Evolutionary conservation across 2,113 vertebrate species (phyloP), one percentile per base, ranked within the genome.

Genomic region (Agapornis roseicollis): DNA sequence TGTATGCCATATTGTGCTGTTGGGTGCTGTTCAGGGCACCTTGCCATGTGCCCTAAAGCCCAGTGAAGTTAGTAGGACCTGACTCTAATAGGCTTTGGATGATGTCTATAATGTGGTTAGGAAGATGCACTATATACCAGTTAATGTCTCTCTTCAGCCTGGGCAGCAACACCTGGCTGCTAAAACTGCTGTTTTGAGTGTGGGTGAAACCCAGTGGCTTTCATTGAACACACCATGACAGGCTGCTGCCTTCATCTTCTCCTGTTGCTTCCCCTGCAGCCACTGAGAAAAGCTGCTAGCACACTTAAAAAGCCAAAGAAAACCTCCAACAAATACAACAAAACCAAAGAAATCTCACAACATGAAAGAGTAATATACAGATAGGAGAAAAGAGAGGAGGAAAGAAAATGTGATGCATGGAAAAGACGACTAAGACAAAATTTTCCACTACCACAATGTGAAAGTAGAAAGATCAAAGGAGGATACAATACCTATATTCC

Each of bases 191-290:
- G 4, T 17, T 87, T 66, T 68, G 60, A 29, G 83, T 85, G 9
- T 42, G 42, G 28, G 25, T 44, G 39, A 61, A 71, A 20, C 2
- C 3, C 20, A 39, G 33, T 3, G 13, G 46, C 22, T 94, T 64
- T 88, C 3, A 0, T 11, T 0, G 1, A 79, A 60, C 37, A 68
- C 14, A 52, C 14, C 10, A 9, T 17, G 44, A 3, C 31, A 87
- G 66, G 41, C 73, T 95, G n/a, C 66, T 69, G 50, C 56, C 37
- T 69, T 84, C 73, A 18, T 68, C 70, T 92, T 52, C 69, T 87
- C 44, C 0, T 20, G 17, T 4, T 79, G 44, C 39, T 91, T 82
- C 44, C 66, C 64, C 16, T 46, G 35, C 16, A 91, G 70, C 2
- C 78, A 31, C 37, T 24, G 14, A 91, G 22, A 11, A 89, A 93